These are phyloP conservation scores for Sprattus sprattus DNA, from an alignment of 2,113 vertebrate genomes.

Conservation along the genomic window DNA sequence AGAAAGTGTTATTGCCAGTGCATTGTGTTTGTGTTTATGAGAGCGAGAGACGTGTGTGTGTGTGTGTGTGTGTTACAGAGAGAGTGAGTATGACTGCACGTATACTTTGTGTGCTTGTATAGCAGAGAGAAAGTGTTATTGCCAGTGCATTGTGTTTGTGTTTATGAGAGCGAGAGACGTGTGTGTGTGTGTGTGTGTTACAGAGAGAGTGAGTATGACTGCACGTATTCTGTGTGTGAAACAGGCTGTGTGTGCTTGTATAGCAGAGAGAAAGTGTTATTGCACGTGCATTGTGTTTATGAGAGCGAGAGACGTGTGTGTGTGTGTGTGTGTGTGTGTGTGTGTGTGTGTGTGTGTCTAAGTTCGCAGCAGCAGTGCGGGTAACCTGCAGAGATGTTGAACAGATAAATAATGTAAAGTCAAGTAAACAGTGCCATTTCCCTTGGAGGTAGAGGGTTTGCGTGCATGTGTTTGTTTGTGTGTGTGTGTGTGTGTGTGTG, in stretches of 20 bases:
- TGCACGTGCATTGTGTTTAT: neutral
- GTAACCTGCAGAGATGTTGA: constrained; percentile 30
- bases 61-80: constrained; percentile 3
- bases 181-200: neutral
- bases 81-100: neutral
- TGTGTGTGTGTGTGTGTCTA: neutral
- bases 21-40: neutral
- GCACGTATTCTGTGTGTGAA: neutral
- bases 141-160: neutral
- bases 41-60: neutral
- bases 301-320: neutral
- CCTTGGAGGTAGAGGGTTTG: neutral
- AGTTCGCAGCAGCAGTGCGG: neutral
- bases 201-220: neutral
- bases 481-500: constrained; percentile 6
- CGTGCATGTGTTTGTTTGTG: neutral
- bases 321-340: neutral
- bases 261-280: neutral
- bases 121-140: neutral
- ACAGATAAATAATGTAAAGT: constrained; percentile 42
- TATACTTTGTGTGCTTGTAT: neutral
- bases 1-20: neutral
- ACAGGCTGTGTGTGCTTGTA: neutral
- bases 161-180: neutral
- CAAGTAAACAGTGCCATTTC: constrained; percentile 31